These are phyloP conservation scores for Amyelois transitella DNA, from an alignment of 1,140 invertebrate species.

Conservation along the genomic window DNA sequence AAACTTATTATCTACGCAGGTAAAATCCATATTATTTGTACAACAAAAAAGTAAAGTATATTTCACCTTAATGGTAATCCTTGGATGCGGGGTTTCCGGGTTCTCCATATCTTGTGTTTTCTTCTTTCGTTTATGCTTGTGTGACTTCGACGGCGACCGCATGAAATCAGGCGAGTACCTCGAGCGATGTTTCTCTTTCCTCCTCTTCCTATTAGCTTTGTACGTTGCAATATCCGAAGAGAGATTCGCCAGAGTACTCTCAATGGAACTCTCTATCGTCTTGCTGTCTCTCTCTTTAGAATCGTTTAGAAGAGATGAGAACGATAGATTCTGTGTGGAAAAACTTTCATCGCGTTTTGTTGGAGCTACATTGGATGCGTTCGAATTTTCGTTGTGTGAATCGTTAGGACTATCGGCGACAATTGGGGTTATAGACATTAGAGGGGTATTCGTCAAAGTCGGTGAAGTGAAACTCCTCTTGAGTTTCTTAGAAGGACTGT, in stretches of 20 bases:
- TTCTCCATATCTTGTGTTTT: conserved; percentile 81
- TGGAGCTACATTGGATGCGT: conserved; percentile 29
- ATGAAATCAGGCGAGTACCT: conserved; percentile 80
- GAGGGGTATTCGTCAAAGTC: conserved; percentile 64
- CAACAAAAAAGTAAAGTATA: too few species aligned
- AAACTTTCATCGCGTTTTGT: conserved; percentile 48
- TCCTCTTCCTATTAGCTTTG: conserved; percentile 77
- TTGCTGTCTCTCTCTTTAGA: conserved; percentile 58
- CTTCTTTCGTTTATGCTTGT: conserved; percentile 83
- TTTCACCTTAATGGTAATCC: conserved; percentile 87
- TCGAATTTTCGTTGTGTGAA: conserved; percentile 60
- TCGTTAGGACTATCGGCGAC: conserved; percentile 70
- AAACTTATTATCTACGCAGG: not conserved
- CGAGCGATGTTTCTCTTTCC: conserved; percentile 81
- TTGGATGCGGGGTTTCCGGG: conserved; percentile 78
- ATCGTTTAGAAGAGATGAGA: conserved; percentile 62
- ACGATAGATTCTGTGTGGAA: conserved; percentile 61
- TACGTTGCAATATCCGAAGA: conserved; percentile 65
- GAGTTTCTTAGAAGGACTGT: conserved; percentile 51
- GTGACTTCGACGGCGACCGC: conserved; percentile 76
- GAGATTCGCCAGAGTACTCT: conserved; percentile 54
- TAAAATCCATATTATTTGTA: conserved; percentile 6
- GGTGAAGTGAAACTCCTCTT: conserved; percentile 71
- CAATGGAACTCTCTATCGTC: conserved; percentile 61
- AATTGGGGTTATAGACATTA: conserved; percentile 72